These are phyloP conservation scores for Lemur catta DNA, from an alignment of 2,797 vertebrate genomes.

Conservation along the genomic window DNA sequence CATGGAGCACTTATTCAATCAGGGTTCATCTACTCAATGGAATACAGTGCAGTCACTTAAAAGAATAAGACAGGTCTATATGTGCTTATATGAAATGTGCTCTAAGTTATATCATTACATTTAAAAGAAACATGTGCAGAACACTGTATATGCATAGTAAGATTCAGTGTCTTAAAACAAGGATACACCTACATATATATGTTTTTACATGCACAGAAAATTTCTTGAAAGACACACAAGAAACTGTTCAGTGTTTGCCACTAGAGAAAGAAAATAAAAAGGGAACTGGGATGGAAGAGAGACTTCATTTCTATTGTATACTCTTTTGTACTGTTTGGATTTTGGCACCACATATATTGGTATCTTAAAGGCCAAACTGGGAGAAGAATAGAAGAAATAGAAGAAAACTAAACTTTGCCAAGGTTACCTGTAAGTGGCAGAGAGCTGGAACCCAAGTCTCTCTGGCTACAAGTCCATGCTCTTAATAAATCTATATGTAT, in stretches of 20 bases:
- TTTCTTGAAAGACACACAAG: neutral
- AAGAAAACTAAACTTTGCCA: neutral
- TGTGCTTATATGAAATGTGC: neutral
- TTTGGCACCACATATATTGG: neutral
- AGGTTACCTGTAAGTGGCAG: neutral
- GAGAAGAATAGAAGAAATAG: neutral
- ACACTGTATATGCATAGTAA: neutral
- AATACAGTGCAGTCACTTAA: neutral
- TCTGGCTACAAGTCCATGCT: neutral
- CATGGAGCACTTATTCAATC: neutral
- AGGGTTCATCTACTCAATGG: neutral
- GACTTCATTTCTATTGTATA: neutral
- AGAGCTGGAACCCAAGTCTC: neutral
- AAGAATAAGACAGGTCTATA: neutral
- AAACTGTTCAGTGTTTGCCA: neutral
- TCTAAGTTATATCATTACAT: neutral
- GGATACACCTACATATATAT: neutral
- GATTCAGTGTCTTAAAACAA: neutral
- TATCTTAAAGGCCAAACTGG: constrained; percentile 3
- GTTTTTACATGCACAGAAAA: neutral
- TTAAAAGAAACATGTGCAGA: neutral
- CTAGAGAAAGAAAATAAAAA: constrained; percentile 8
- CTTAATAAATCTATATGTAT: neutral
- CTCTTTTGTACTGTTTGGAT: neutral
- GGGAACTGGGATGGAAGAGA: neutral